These are phyloP conservation scores for Arctopsyche grandis DNA, from an alignment of 1,140 invertebrate genomes.

Conservation along the genomic window DNA sequence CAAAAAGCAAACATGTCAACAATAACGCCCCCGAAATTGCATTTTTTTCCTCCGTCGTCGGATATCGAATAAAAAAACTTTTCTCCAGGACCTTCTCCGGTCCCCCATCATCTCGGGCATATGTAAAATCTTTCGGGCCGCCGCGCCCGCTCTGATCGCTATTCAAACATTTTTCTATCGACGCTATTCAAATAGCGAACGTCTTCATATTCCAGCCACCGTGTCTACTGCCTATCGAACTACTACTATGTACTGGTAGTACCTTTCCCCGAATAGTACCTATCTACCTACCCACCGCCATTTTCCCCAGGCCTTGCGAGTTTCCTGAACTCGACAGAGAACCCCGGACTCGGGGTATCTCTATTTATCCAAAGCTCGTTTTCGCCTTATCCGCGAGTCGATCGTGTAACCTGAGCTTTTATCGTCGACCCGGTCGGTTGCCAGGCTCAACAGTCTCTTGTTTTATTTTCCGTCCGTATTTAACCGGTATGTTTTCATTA, in stretches of 20 bases:
- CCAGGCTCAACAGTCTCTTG: constrained; percentile 1
- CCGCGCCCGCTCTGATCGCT: constrained; percentile 45
- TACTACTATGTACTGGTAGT: neutral
- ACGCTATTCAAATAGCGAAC: constrained; percentile 41
- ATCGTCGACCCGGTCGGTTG: neutral
- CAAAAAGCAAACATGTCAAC: constrained; percentile 30
- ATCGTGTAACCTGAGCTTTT: constrained; percentile 31
- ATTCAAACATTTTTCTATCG: constrained; percentile 50
- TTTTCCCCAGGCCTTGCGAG: neutral
- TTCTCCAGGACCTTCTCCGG: neutral
- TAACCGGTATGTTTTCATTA: neutral
- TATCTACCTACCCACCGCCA: constrained; percentile 5
- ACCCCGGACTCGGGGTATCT: neutral
- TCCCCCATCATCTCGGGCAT: neutral
- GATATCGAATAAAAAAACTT: constrained; percentile 40
- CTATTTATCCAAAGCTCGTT: constrained; percentile 34
- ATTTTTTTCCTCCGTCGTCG: constrained; percentile 24
- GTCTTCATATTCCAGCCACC: constrained; percentile 34
- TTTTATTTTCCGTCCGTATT: neutral
- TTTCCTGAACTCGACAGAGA: neutral
- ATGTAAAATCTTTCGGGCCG: constrained; percentile 34
- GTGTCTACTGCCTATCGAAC: neutral
- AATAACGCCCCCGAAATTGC: constrained; percentile 26
- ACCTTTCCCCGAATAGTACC: no score
- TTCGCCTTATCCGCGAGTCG: constrained; percentile 32